Conservation (phyloP, 92 coral and sea anemone species). For the Montipora capitata region DNA sequence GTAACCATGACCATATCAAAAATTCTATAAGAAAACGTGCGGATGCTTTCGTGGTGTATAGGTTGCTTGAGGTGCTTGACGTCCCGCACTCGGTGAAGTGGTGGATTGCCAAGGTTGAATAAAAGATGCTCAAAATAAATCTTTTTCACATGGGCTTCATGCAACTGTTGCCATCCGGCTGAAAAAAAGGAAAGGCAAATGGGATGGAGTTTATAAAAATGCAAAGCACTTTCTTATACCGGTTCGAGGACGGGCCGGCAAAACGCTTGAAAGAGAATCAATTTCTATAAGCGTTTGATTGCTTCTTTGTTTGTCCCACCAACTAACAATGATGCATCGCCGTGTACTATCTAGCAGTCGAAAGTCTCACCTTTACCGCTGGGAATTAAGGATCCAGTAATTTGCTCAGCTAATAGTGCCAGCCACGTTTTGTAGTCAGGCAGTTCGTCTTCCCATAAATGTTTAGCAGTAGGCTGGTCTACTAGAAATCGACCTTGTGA, state of each 20-base stretch:
- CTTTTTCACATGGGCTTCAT: constrained; percentile 10
- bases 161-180: constrained; percentile 46
- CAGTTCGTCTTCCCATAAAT: background rate
- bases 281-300: background rate
- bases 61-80: constrained; percentile 40
- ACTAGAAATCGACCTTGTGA: background rate
- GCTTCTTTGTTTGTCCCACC: background rate
- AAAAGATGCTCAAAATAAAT: constrained; percentile 24
- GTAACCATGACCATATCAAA: background rate
- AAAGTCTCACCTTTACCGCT: constrained; percentile 38
- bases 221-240: background rate
- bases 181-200: background rate
- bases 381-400: constrained; percentile 27
- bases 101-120: background rate
- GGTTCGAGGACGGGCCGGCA: background rate
- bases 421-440: constrained; percentile 33
- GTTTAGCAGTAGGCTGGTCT: background rate
- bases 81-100: constrained; percentile 31
- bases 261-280: background rate
- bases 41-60: constrained; percentile 3
- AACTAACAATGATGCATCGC: background rate
- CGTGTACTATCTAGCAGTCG: background rate
- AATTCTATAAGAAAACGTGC: constrained; percentile 27
- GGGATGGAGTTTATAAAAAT: background rate
- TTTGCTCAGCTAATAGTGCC: constrained; percentile 22